These are phyloP conservation scores for Xestoiulus laeticollis DNA, from an alignment of 2,888 invertebrate species.

Conservation along the genomic window DNA sequence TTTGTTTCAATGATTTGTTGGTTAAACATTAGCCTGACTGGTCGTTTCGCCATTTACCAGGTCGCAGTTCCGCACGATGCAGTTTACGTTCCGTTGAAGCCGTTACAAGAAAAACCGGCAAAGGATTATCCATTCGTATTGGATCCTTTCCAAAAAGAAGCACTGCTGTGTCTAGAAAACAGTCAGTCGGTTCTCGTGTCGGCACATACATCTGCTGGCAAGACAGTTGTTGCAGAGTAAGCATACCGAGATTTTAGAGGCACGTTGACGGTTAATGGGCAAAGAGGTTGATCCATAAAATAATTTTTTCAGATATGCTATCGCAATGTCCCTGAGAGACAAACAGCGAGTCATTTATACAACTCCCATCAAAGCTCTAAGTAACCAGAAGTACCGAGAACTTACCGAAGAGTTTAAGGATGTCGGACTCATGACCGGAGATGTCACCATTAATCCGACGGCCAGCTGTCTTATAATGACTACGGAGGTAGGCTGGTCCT, in stretches of 20 bases:
- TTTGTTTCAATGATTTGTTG: no score
- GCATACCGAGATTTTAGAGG: slow-evolving; percentile 62
- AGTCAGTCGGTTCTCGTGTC: slow-evolving; percentile 98
- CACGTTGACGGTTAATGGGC: neutral
- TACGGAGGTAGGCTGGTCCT: slow-evolving; percentile 79
- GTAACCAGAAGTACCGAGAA: slow-evolving; percentile 99
- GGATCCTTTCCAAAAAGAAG: slow-evolving; percentile 98
- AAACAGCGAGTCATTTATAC: slow-evolving; percentile 99
- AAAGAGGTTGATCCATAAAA: neutral
- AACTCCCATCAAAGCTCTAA: slow-evolving; percentile 98
- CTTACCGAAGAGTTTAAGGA: slow-evolving; percentile 97
- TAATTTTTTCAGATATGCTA: slow-evolving; percentile 77
- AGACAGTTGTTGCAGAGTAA: slow-evolving; percentile 97
- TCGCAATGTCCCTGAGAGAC: slow-evolving; percentile 90
- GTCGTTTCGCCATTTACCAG: no score
- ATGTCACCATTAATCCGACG: slow-evolving; percentile 98
- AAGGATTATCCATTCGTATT: slow-evolving; percentile 93
- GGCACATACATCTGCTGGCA: slow-evolving; percentile 99
- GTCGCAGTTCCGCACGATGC: slow-evolving; percentile 87
- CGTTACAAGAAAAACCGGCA: slow-evolving; percentile 76
- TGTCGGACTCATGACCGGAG: slow-evolving; percentile 98
- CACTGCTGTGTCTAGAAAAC: slow-evolving; percentile 95
- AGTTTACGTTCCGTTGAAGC: slow-evolving; percentile 75
- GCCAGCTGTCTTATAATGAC: slow-evolving; percentile 99
- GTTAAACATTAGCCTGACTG: no score